phyloP scores from a whole-genome alignment of 1,140 invertebrate genomes.

The Tetramorium simillimum region DNA sequence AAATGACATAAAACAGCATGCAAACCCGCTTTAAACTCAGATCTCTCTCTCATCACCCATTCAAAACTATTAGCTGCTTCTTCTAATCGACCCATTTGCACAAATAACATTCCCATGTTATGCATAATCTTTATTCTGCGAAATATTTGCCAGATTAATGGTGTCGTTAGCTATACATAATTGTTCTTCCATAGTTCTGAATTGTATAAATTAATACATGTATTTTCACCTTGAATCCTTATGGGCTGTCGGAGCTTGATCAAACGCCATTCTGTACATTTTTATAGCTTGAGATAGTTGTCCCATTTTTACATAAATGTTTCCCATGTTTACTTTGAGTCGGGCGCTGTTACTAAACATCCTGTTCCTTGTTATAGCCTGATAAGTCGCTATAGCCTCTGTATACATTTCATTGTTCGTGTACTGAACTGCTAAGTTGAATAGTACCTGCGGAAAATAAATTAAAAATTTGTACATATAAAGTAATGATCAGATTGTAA shows the following conservation, averaged over 20 bases:
- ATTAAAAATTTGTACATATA: conserved; percentile 14
- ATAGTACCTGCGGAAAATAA: conserved; percentile 90
- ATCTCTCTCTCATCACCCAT: conserved; percentile 98
- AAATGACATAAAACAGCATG: conserved; percentile 97
- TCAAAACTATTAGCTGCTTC: conserved; percentile 99
- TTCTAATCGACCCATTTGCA: conserved; percentile 97
- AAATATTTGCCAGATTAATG: conserved; percentile 68
- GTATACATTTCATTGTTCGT: conserved; percentile 97
- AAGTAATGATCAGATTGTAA: neutral
- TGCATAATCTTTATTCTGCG: conserved; percentile 98
- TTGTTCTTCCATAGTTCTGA: neutral
- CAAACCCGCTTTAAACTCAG: conserved; percentile 95
- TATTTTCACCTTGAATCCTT: conserved; percentile 93
- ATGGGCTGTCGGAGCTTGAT: conserved; percentile 96
- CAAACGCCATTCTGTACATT: conserved; percentile 98
- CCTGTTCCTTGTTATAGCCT: conserved; percentile 94
- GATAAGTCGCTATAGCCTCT: conserved; percentile 98
- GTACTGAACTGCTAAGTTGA: conserved; percentile 97
- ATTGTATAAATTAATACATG: neutral
- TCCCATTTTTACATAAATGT: conserved; percentile 98
- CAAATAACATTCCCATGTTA: conserved; percentile 98
- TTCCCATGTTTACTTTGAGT: conserved; percentile 99
- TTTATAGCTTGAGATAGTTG: conserved; percentile 98
- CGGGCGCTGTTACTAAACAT: conserved; percentile 95
- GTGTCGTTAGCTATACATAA: neutral